These are phyloP conservation scores for Mesorhabditis spiculigera DNA, from an alignment of 2,888 invertebrate genomes.

Conservation along the genomic window DNA sequence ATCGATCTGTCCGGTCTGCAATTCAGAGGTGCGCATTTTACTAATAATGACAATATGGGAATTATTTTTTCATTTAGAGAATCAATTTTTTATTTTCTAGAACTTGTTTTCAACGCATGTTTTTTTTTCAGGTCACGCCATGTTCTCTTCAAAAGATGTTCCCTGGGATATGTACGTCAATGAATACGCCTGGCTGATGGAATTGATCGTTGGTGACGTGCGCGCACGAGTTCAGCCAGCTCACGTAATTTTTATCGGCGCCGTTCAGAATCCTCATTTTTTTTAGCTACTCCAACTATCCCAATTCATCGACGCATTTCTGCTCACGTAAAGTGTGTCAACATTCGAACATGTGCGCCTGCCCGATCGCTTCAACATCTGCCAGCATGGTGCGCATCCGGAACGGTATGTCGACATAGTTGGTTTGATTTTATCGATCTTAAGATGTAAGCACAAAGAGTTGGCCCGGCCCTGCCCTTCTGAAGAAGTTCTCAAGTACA, in stretches of 20 bases:
- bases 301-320: slow-evolving; percentile 81
- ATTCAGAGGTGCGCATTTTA: slow-evolving; percentile 61
- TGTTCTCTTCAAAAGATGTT: slow-evolving; percentile 79
- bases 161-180: slow-evolving; percentile 86
- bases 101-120: no score
- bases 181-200: slow-evolving; percentile 95
- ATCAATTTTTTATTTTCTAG: no score
- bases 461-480: neutral
- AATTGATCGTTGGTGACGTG: slow-evolving; percentile 85
- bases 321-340: slow-evolving; percentile 79
- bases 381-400: slow-evolving; percentile 60
- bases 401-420: neutral
- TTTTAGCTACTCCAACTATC: slow-evolving; percentile 77
- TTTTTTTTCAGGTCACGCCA: slow-evolving; percentile 80
- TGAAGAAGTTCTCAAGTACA: slow-evolving; percentile 4
- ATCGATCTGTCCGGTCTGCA: slow-evolving; percentile 70
- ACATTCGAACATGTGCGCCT: slow-evolving; percentile 84
- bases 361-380: slow-evolving; percentile 69
- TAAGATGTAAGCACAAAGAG: neutral
- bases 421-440: no score
- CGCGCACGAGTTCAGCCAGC: slow-evolving; percentile 73
- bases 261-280: slow-evolving; percentile 7
- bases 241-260: slow-evolving; percentile 23
- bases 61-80: no score
- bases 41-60: no score